These are phyloP conservation scores for Trachelus tabidus DNA, from an alignment of 2,888 invertebrate species.

Conservation along the genomic window DNA sequence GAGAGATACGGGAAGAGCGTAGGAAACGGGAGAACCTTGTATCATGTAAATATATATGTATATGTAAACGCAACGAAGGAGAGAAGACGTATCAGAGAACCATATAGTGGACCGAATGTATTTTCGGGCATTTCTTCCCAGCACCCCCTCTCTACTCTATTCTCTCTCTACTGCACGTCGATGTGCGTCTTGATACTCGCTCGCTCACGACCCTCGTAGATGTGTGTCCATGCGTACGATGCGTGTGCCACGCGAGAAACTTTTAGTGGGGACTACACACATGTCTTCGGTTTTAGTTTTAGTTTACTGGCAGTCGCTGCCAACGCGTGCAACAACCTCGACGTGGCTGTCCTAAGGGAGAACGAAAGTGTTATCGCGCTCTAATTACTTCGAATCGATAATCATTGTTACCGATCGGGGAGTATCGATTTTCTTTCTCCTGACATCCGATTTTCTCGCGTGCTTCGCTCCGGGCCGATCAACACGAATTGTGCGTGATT, in stretches of 20 bases:
- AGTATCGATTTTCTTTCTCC: not conserved
- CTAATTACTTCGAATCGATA: not conserved
- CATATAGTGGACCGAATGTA: constrained; percentile 7
- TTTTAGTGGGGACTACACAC: constrained; percentile 50
- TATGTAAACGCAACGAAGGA: constrained; percentile 15
- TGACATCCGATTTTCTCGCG: not conserved
- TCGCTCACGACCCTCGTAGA: constrained; percentile 9
- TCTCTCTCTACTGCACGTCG: not conserved
- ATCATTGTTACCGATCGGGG: not conserved
- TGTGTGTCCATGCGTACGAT: constrained; percentile 10
- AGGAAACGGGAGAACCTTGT: not conserved
- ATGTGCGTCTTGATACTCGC: not conserved
- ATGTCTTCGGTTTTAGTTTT: constrained; percentile 63
- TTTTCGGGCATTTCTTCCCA: constrained; percentile 17
- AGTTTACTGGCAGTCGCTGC: constrained; percentile 53
- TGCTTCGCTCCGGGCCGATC: not conserved
- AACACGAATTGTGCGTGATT: not conserved
- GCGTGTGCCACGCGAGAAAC: constrained; percentile 14
- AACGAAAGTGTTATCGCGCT: not conserved
- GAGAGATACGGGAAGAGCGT: not conserved
- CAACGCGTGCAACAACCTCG: constrained; percentile 23
- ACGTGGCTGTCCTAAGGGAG: not conserved
- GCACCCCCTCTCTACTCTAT: not conserved
- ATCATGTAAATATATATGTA: constrained; percentile 7
- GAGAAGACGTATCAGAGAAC: not conserved